A percentile compares a stretch with the other conserved stretches of the same genome.
Evolutionary conservation across 2,888 invertebrate species (phyloP).

Genomic region (Caenorhabditis auriculariae): DNA sequence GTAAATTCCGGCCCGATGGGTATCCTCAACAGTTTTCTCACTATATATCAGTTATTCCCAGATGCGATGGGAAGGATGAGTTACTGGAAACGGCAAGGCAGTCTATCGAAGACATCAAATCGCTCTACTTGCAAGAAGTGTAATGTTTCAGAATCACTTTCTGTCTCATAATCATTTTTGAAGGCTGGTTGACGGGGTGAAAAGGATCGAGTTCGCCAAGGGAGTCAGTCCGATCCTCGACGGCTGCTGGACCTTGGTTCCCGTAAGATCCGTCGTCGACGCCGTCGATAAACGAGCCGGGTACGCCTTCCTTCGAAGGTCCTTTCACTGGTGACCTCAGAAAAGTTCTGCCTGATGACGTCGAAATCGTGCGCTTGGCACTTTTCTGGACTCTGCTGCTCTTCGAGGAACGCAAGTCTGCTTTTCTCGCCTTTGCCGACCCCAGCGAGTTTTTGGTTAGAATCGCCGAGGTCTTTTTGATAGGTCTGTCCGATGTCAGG

Average conservation of each 20-base stretch:
- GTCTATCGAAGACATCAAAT: slow-evolving; percentile 48
- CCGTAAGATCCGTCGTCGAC: slow-evolving; percentile 49
- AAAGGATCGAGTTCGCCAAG: slow-evolving; percentile 38
- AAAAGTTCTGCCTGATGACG: slow-evolving; percentile 40
- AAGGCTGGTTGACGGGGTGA: slow-evolving; percentile 10
- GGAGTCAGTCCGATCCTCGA: slow-evolving; percentile 53
- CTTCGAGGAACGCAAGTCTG: slow-evolving; percentile 29
- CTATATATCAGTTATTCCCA: slow-evolving; percentile 1
- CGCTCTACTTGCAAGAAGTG: slow-evolving; percentile 56
- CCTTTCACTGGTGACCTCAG: slow-evolving; percentile 7
- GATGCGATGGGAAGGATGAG: slow-evolving; percentile 18
- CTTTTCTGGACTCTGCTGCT: slow-evolving; percentile 53
- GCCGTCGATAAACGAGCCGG: slow-evolving; percentile 28
- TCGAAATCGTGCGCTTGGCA: slow-evolving; percentile 52
- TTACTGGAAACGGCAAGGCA: slow-evolving; percentile 40
- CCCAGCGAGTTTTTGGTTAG: slow-evolving; percentile 49
- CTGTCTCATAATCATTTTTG: slow-evolving; percentile 2
- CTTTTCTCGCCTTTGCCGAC: slow-evolving; percentile 37
- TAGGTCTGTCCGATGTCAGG: too few species aligned
- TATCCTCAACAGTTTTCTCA: background rate
- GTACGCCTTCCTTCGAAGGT: background rate
- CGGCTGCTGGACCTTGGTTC: slow-evolving; percentile 53
- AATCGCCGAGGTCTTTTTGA: slow-evolving; percentile 46
- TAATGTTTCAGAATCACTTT: slow-evolving; percentile 10
- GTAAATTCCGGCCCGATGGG: slow-evolving; percentile 23